Percentiles rank a stretch among this genome's conserved stretches.
These are phyloP conservation scores for Bufo bufo DNA, from an alignment of 2,113 vertebrate species.

Conservation along the genomic window DNA sequence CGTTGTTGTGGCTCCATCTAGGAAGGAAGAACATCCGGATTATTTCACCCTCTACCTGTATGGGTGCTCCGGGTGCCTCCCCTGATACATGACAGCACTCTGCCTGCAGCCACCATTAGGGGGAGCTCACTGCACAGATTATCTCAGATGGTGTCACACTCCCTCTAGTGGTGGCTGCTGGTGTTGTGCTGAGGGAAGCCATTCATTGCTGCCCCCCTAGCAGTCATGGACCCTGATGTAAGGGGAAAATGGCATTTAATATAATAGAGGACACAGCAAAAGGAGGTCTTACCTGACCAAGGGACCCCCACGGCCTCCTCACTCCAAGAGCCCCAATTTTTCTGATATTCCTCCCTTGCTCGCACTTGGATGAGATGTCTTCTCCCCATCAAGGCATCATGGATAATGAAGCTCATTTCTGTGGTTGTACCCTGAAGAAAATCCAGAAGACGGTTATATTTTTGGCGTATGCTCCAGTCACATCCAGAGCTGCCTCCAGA, in stretches of 20 bases:
- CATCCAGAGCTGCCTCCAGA: too few species aligned
- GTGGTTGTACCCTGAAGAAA: not conserved
- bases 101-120: not conserved
- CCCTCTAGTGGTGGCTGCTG: too few species aligned
- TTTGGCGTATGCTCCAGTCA: too few species aligned
- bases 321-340: constrained; percentile 74
- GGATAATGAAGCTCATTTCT: constrained; percentile 60
- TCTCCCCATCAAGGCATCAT: constrained; percentile 48
- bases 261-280: too few species aligned
- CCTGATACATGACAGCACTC: not conserved
- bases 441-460: not conserved
- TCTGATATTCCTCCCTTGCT: constrained; percentile 69
- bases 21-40: not conserved
- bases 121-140: not conserved
- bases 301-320: constrained; percentile 63
- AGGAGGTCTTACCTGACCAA: constrained; percentile 69
- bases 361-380: constrained; percentile 69
- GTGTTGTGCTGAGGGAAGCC: too few species aligned
- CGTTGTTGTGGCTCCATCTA: not conserved
- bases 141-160: too few species aligned
- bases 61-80: not conserved
- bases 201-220: too few species aligned
- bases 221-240: too few species aligned
- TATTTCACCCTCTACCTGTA: not conserved
- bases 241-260: too few species aligned